Base-by-base conservation (phyloP, 2,888 invertebrate species). In the Polydrusus pterygomalis region DNA sequence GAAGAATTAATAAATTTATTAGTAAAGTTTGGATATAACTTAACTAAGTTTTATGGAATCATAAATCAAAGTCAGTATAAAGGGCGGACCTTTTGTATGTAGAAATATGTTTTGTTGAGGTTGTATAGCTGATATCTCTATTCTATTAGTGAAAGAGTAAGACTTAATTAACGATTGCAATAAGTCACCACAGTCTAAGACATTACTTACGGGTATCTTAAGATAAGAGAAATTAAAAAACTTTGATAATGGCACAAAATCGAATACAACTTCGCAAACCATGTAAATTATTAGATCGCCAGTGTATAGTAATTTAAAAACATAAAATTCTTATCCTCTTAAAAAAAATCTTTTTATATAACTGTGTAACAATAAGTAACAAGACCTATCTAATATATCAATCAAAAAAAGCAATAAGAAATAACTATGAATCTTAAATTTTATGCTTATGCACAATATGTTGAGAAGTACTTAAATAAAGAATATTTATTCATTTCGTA, bases 1-100 rank as follows among this genome's bases (percentile, higher is more conserved):
- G 18, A 38, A 38, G 38, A 60, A 60, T 60, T 34, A 60, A 60
- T 38, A 38, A 40, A 60, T 60, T 40, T 60, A 60, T 60, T 38
- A 38, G 58, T 18, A 17, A 60, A 38, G 58, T 60, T 60, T 11
- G 18, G 10, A 60, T 38, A 60, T 38, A 38, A 38, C 17, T 56
- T 56, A 25, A 34, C 18, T 17, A 38, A 38, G 38, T 40, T 38
- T 60, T 38, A 38, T 38, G 3, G 10, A 38, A 60, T 60, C 38
- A 60, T 60, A 17, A 60, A 60, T 60, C 58, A 60, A 38, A 38
- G 38, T 60, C 38, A 13, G 34, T 15, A n/a, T 56, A 34, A 56
- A 56, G 34, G 56, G 56, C n/a, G 15, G 34, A 30, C 15, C 10
- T 54, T 56, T 34, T 30, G 34, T 56, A 34, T 56, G 34, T 34